A percentile compares a stretch with the other conserved stretches of the same genome.
phyloP scores from a whole-genome alignment of 2,113 vertebrate genomes.

The Cyprichromis sp. region DNA sequence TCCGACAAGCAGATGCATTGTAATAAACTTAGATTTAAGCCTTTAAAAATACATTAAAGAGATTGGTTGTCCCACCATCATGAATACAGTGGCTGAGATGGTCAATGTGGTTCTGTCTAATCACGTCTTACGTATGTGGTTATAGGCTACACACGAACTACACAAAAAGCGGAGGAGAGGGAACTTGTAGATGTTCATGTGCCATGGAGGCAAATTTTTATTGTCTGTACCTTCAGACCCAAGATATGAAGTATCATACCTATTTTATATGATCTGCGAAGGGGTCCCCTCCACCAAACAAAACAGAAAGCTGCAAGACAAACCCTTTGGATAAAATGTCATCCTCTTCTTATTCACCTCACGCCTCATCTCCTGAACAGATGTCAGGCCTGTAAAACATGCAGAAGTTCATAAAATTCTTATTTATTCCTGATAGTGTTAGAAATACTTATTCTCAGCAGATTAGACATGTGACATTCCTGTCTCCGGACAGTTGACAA shows the following conservation, averaged over 20 bases:
- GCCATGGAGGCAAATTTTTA: background rate
- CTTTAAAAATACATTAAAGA: background rate
- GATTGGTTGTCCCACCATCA: background rate
- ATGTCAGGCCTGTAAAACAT: background rate
- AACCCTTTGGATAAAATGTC: background rate
- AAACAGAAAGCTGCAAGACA: background rate
- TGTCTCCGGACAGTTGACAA: background rate
- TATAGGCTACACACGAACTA: background rate
- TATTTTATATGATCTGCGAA: rapidly evolving
- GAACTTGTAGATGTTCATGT: background rate
- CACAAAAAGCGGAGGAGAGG: background rate
- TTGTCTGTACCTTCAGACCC: background rate
- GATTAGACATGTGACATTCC: background rate
- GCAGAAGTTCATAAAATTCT: background rate
- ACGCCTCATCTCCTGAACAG: background rate
- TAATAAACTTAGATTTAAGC: background rate
- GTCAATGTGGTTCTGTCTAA: background rate
- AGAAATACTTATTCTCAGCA: background rate
- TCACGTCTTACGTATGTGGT: background rate
- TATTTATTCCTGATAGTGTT: background rate
- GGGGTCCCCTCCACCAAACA: background rate
- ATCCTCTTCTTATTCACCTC: background rate
- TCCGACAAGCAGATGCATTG: background rate
- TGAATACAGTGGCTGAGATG: background rate
- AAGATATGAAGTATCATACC: background rate